These are phyloP conservation scores for Galaxias olidus DNA, from an alignment of 2,797 vertebrate species.

Conservation along the genomic window DNA sequence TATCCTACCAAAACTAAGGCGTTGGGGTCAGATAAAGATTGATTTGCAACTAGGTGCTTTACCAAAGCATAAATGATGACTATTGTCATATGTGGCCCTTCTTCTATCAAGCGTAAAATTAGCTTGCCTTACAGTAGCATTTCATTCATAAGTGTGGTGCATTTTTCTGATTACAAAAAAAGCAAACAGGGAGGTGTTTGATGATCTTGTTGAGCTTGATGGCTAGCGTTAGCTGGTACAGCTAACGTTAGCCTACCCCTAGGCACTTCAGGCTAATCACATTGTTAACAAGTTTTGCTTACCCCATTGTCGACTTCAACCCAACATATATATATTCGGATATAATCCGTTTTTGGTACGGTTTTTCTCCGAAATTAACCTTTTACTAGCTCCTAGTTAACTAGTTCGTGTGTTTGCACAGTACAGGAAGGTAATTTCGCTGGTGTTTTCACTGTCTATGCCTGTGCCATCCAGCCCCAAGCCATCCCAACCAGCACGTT, in stretches of 20 bases:
- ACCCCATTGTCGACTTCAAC: constrained; percentile 20
- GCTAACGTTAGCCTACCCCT: neutral
- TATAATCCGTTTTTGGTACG: neutral
- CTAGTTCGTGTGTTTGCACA: constrained; percentile 18
- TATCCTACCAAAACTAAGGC: too few relatives aligned
- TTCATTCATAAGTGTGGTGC: too few relatives aligned
- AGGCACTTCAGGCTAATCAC: neutral
- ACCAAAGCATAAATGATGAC: too few relatives aligned
- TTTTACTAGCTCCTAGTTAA: constrained; percentile 28
- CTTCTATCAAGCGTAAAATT: too few relatives aligned
- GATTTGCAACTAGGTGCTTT: too few relatives aligned
- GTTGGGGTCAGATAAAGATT: too few relatives aligned
- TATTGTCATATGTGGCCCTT: too few relatives aligned
- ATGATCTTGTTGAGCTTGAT: neutral
- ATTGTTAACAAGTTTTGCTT: neutral
- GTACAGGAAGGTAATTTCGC: neutral
- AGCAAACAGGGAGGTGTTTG: neutral
- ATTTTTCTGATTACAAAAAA: neutral
- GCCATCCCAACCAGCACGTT: too few relatives aligned
- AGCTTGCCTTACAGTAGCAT: too few relatives aligned
- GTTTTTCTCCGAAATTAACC: neutral
- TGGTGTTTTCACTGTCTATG: neutral
- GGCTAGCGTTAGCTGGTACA: neutral
- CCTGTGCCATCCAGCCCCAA: too few relatives aligned
- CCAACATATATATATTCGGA: constrained; percentile 4